Evolutionary conservation across 2,888 invertebrate genomes (phyloP).

Genomic region (Nasonia oneida): DNA sequence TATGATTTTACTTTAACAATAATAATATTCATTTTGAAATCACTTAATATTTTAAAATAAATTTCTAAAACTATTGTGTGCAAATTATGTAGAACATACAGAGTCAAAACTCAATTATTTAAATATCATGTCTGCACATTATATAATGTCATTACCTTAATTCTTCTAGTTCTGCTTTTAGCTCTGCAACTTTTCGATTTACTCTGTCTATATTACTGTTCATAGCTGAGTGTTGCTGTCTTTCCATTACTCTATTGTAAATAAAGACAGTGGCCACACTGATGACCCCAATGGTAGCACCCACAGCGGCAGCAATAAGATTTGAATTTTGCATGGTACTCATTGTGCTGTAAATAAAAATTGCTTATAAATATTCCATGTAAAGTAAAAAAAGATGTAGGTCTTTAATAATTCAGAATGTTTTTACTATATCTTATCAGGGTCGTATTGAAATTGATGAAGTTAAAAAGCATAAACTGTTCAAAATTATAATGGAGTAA

Average conservation of each 20-base stretch:
- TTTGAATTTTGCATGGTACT: constrained; percentile 69
- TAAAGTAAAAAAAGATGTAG: neutral
- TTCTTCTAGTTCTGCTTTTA: constrained; percentile 72
- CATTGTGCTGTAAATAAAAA: constrained; percentile 67
- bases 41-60: neutral
- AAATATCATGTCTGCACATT: neutral
- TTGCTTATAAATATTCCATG: neutral
- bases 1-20: neutral
- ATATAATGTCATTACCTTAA: constrained; percentile 67
- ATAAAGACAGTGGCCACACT: constrained; percentile 73
- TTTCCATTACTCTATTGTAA: constrained; percentile 72
- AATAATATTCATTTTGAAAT: neutral
- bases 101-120: neutral
- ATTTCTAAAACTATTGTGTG: neutral
- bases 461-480: neutral
- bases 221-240: constrained; percentile 67
- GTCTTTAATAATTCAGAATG: neutral
- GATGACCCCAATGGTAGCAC: constrained; percentile 74
- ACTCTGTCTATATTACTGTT: constrained; percentile 71
- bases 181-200: constrained; percentile 70
- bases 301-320: constrained; percentile 73
- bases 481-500: neutral
- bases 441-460: neutral
- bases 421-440: neutral
- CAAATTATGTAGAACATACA: neutral